Conservation (phyloP, 2,888 invertebrate genomes). For the Elysia crispata region DNA sequence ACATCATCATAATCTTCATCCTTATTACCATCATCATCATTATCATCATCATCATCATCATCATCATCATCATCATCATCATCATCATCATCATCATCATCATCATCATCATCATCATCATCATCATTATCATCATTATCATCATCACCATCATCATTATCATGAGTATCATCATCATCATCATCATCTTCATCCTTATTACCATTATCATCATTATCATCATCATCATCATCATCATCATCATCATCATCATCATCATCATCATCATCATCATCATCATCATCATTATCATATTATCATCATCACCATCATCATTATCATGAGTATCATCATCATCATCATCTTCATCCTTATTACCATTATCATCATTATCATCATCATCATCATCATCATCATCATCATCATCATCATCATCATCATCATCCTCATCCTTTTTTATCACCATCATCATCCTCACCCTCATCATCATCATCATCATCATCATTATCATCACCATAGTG, state of each 20-base stretch:
- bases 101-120: slow-evolving; percentile 30
- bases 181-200: no score
- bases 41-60: no score
- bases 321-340: no score
- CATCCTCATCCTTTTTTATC: no score
- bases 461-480: slow-evolving; percentile 26
- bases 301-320: slow-evolving; percentile 28
- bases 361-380: slow-evolving; percentile 19
- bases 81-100: slow-evolving; percentile 37
- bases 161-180: no score
- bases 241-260: slow-evolving; percentile 2
- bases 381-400: not conserved
- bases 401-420: slow-evolving; percentile 15
- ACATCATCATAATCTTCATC: no score
- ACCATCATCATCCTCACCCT: no score
- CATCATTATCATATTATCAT: slow-evolving; percentile 34
- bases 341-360: no score
- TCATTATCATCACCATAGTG: not conserved
- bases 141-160: slow-evolving; percentile 22
- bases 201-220: no score
- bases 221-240: slow-evolving; percentile 2
- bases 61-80: slow-evolving; percentile 33
- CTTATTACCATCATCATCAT: no score
- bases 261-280: slow-evolving; percentile 30
- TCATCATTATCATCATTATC: slow-evolving; percentile 38